phyloP scores from a whole-genome alignment of 2,888 invertebrate species.

The Odontocerum albicorne region DNA sequence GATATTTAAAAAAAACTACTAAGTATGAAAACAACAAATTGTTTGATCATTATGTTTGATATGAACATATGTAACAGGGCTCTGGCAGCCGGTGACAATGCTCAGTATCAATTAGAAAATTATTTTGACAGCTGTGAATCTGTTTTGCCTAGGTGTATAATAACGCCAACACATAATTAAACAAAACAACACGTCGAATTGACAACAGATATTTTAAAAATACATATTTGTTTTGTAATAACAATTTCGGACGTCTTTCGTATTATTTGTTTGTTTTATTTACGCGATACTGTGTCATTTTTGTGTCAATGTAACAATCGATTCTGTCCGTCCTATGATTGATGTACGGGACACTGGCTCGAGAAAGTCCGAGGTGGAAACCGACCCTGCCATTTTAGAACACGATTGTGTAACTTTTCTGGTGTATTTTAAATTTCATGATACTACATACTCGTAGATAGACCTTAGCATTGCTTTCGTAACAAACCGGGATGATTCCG shows the following conservation, averaged over 20 bases:
- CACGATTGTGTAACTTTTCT: too few species aligned
- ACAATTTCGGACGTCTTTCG: conserved; percentile 8
- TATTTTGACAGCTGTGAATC: conserved; percentile 25
- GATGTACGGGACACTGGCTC: too few species aligned
- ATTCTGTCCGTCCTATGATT: too few species aligned
- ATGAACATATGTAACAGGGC: background rate
- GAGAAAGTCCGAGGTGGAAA: too few species aligned
- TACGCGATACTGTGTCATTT: conserved; percentile 18
- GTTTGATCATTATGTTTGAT: conserved; percentile 3
- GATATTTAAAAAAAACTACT: too few species aligned
- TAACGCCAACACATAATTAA: conserved; percentile 7
- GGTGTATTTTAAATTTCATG: too few species aligned
- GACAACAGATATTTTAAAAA: conserved; percentile 16
- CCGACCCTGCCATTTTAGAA: too few species aligned
- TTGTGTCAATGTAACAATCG: conserved; percentile 18
- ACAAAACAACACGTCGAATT: conserved; percentile 15
- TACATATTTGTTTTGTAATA: conserved; percentile 15
- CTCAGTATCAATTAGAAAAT: conserved; percentile 10
- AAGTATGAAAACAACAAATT: too few species aligned
- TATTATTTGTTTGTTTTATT: conserved; percentile 13
- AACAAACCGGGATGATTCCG: too few species aligned
- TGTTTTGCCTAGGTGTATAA: conserved; percentile 5
- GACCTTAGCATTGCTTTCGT: too few species aligned
- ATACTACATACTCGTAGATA: too few species aligned
- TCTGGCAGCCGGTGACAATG: conserved; percentile 2